These are phyloP conservation scores for Tupaia chinensis DNA, from an alignment of 2,113 vertebrate genomes.

Conservation along the genomic window DNA sequence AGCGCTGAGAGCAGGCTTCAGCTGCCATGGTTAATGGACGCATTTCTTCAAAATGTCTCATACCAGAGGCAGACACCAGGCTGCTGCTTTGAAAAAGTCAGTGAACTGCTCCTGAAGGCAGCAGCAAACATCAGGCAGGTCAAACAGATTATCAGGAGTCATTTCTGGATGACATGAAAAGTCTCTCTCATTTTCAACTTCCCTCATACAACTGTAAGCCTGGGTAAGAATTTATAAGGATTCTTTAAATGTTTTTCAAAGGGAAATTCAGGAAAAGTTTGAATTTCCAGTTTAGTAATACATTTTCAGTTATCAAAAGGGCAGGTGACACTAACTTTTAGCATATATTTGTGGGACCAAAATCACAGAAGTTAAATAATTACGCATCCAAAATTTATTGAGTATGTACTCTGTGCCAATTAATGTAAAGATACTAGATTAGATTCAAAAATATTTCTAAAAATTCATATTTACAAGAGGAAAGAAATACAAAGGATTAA, in stretches of 20 bases:
- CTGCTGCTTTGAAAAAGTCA: neutral
- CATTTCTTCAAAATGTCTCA: neutral
- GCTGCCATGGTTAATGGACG: neutral
- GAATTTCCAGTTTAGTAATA: neutral
- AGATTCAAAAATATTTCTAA: neutral
- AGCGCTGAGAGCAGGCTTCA: neutral
- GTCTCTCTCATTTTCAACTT: neutral
- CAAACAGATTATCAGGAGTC: neutral
- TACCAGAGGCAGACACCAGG: neutral
- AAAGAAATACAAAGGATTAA: neutral
- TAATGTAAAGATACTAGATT: neutral
- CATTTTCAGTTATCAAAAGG: neutral
- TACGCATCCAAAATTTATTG: neutral
- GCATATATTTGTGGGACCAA: neutral
- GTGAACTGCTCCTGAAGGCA: neutral
- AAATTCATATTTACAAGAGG: neutral
- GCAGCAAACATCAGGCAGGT: neutral
- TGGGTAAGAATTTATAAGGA: neutral
- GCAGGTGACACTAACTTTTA: neutral
- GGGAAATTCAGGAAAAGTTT: neutral
- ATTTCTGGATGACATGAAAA: neutral
- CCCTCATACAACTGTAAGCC: neutral
- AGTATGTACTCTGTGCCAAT: neutral
- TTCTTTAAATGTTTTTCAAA: neutral
- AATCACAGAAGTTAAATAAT: neutral